Conservation (phyloP, 2,113 vertebrate species). For the Stigmatopora argus region DNA sequence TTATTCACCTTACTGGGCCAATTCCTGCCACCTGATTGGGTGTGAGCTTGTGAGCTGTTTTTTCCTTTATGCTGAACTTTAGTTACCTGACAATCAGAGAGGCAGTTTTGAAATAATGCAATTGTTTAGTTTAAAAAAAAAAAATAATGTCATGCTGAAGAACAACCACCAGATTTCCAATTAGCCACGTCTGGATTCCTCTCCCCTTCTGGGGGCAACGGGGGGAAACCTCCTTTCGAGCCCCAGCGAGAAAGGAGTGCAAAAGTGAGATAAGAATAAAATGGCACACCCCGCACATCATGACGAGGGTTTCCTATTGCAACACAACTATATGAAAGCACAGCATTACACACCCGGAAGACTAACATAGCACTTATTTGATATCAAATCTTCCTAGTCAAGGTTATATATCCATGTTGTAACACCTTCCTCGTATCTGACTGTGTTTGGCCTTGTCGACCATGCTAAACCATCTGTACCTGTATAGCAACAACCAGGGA, state of each 20-base stretch:
- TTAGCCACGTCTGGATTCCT: slow-evolving; percentile 32
- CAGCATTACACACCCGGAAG: slow-evolving; percentile 20
- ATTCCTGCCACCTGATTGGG: not conserved
- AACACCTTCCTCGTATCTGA: slow-evolving; percentile 28
- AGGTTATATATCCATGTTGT: slow-evolving; percentile 45
- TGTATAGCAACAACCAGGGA: slow-evolving; percentile 22
- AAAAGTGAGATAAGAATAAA: slow-evolving; percentile 59
- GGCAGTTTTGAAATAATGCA: slow-evolving; percentile 35
- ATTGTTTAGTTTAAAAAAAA: slow-evolving; percentile 16
- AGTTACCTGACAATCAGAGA: slow-evolving; percentile 10
- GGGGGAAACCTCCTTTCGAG: slow-evolving; percentile 47
- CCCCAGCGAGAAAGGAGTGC: slow-evolving; percentile 54
- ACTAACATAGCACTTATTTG: slow-evolving; percentile 15
- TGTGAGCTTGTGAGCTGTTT: slow-evolving; percentile 6
- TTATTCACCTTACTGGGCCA: slow-evolving; percentile 2
- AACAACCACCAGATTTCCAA: slow-evolving; percentile 19
- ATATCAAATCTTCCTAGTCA: slow-evolving; percentile 40
- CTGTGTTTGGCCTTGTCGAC: slow-evolving; percentile 30
- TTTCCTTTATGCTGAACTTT: slow-evolving; percentile 7
- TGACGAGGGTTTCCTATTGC: slow-evolving; percentile 45
- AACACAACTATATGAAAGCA: slow-evolving; percentile 27
- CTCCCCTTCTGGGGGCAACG: not conserved
- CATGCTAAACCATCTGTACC: slow-evolving; percentile 26
- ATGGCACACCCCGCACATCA: slow-evolving; percentile 55
- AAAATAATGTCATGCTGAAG: slow-evolving; percentile 23